Conservation (phyloP, 2,113 vertebrate species). For the Ursus arctos region DNA sequence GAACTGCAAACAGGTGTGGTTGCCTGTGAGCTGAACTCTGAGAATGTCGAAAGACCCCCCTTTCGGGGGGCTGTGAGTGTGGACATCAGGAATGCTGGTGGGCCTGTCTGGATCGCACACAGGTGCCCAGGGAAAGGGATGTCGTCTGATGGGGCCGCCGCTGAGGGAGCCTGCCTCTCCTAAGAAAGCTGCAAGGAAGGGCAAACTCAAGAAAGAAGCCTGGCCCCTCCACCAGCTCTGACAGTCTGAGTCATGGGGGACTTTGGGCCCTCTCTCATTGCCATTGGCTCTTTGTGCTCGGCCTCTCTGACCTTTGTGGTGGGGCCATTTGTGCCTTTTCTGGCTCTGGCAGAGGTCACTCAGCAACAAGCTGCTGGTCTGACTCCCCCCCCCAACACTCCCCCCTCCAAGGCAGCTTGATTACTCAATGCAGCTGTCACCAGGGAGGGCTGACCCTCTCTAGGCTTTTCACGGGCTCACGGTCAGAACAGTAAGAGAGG, state of each 20-base stretch:
- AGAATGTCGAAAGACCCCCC: not conserved
- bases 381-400: not conserved
- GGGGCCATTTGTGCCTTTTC: not conserved
- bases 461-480: not conserved
- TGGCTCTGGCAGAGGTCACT: not conserved
- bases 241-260: not conserved
- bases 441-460: not conserved
- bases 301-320: not conserved
- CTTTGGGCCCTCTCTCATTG: not conserved
- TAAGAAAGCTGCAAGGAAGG: not conserved
- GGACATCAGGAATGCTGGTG: not conserved
- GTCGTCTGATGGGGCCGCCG: not conserved
- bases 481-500: accelerated
- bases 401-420: not conserved
- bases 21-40: not conserved
- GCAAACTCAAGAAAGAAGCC: not conserved
- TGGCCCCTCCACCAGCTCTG: not conserved
- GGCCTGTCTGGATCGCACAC: not conserved
- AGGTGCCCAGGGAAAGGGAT: not conserved
- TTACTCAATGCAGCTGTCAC: not conserved
- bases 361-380: not conserved
- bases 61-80: not conserved
- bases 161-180: not conserved
- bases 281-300: not conserved
- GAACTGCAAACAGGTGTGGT: not conserved